Base-by-base conservation (phyloP, 2,797 vertebrate genomes). In the Melanotaenia maccullochi region DNA sequence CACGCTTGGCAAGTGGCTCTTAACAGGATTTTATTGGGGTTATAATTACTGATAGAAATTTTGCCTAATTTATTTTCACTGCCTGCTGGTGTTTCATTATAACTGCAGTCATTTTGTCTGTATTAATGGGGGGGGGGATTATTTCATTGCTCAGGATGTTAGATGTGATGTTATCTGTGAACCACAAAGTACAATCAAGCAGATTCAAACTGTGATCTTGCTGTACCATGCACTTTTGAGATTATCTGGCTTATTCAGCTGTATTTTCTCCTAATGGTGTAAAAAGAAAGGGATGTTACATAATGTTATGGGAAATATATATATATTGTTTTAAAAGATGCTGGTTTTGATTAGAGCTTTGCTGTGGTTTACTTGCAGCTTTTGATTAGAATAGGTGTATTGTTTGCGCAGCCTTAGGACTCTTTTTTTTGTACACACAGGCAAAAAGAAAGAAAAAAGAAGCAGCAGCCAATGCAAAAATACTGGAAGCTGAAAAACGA, bases 391-490 rank as follows among this genome's bases (percentile, higher is more conserved):
- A n/a, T n/a, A 47, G n/a, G 20, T 14, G 4, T 47, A 47, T 47
- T n/a, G 44, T 47, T 93, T 94, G 86, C 92, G 86, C 95, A 92
- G 92, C 90, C 85, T 89, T 90, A 84, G 90, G 84, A 93, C 85
- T 33, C 32, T 89, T 94, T 84, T 94, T 94, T 85, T 94, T 96
- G 94, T 94, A 72, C 90, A 88, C 89, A 90, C 93, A 99, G 98
- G 96, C 95, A 68, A 99, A 97, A 95, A 97, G 96, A 94, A 97
- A 94, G 92, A 99, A 95, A 94, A 99, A 96, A 88, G 96, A 98
- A 92, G 96, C 97, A 90, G 96, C 96, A 58, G 96, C 96, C 86
- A 99, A 97, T 93, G 96, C 97, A 85, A 98, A 97, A 96, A 96
- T 99, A 93, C 72, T 98, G 92, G 97, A 99, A 90, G 96, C 97